Conservation (phyloP, 64 coral and sea anemone genomes). For the Platygyra sinensis region DNA sequence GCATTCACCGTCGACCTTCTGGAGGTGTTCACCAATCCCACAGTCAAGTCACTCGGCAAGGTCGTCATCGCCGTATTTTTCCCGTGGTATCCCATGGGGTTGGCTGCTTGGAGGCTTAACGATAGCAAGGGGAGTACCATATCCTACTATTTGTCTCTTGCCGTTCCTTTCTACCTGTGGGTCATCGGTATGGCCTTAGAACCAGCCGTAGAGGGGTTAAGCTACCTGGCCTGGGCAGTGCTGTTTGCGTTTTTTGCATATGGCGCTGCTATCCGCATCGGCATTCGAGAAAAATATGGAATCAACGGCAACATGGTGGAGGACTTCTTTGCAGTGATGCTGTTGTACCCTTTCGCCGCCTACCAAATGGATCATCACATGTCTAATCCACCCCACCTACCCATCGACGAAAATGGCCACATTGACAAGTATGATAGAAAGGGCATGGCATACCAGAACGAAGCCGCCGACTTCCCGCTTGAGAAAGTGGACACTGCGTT, state of each 20-base stretch:
- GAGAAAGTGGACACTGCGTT: conserved; percentile 35
- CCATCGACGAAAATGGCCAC: not conserved
- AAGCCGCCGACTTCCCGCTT: not conserved
- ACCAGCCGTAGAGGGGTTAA: conserved; percentile 1
- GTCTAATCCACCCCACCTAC: not conserved
- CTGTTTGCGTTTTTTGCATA: conserved; percentile 37
- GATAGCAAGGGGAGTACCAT: not conserved
- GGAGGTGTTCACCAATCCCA: conserved; percentile 17
- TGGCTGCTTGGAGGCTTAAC: conserved; percentile 7
- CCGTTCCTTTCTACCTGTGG: conserved; percentile 33
- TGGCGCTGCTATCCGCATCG: conserved; percentile 1
- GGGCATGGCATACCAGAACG: conserved; percentile 1
- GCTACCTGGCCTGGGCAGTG: conserved; percentile 27
- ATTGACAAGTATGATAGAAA: not conserved
- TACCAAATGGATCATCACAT: conserved; percentile 39
- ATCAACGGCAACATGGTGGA: conserved; percentile 52
- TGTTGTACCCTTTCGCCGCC: conserved; percentile 19
- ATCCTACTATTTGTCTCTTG: not conserved
- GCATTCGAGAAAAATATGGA: conserved; percentile 25
- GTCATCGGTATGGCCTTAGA: conserved; percentile 8
- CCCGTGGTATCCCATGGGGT: conserved; percentile 40
- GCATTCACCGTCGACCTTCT: conserved; percentile 22
- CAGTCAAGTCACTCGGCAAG: not conserved
- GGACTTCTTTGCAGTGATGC: conserved; percentile 39
- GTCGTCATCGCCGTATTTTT: not conserved